These are phyloP conservation scores for Sesamia nonagrioides DNA, from an alignment of 1,140 invertebrate species.

Conservation along the genomic window DNA sequence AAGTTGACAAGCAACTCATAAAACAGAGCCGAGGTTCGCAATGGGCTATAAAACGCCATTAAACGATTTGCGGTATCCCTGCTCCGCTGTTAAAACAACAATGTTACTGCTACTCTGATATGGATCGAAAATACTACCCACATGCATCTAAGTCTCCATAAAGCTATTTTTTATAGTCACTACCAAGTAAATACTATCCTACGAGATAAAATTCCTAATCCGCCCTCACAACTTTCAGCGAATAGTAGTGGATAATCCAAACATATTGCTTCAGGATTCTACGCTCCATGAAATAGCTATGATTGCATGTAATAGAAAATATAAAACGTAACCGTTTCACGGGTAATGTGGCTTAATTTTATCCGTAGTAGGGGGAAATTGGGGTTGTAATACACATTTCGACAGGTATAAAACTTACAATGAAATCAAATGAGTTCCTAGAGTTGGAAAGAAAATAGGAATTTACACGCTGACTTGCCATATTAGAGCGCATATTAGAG, in stretches of 20 bases:
- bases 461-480: slow-evolving; percentile 48
- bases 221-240: slow-evolving; percentile 33
- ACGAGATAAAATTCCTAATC: slow-evolving; percentile 47
- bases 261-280: slow-evolving; percentile 37
- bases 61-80: slow-evolving; percentile 66
- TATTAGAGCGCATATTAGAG: slow-evolving; percentile 51
- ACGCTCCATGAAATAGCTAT: slow-evolving; percentile 29
- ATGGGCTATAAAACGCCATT: slow-evolving; percentile 76
- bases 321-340: slow-evolving; percentile 11
- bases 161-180: slow-evolving; percentile 46
- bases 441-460: slow-evolving; percentile 48
- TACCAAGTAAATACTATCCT: slow-evolving; percentile 39
- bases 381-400: slow-evolving; percentile 27
- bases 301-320: slow-evolving; percentile 21
- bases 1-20: slow-evolving; percentile 66
- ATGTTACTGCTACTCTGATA: slow-evolving; percentile 63
- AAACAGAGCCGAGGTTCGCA: slow-evolving; percentile 68
- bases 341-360: slow-evolving; percentile 7
- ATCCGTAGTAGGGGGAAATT: not conserved
- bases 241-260: slow-evolving; percentile 44
- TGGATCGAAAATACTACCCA: slow-evolving; percentile 33
- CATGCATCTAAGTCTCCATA: slow-evolving; percentile 36
- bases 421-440: slow-evolving; percentile 52
- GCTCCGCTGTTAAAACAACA: slow-evolving; percentile 70
- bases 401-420: slow-evolving; percentile 50